phyloP scores from a whole-genome alignment of 2,888 invertebrate species.

The Andrena trimmerana region DNA sequence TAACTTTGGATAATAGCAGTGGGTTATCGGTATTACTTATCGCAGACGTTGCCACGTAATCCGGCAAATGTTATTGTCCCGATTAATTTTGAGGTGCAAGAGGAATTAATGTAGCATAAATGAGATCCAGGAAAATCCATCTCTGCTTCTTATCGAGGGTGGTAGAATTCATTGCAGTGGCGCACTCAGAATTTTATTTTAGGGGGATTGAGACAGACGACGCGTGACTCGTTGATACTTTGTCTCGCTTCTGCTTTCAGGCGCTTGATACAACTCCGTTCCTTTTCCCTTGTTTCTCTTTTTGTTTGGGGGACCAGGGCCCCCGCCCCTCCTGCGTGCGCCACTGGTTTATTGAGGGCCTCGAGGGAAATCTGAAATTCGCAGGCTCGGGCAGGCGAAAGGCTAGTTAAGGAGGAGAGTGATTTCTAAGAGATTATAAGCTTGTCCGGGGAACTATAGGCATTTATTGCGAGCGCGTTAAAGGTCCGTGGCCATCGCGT shows the following conservation, averaged over 20 bases:
- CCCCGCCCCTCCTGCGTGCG: too few relatives aligned
- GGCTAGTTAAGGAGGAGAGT: constrained; percentile 45
- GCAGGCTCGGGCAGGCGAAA: constrained; percentile 15
- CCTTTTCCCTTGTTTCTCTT: too few relatives aligned
- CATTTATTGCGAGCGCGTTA: constrained; percentile 61
- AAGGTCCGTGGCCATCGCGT: constrained; percentile 68
- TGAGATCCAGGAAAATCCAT: background rate
- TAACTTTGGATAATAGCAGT: background rate
- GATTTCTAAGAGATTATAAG: constrained; percentile 54
- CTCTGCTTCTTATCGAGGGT: background rate
- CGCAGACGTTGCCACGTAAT: background rate
- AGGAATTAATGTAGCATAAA: background rate
- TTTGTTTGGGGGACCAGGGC: too few relatives aligned
- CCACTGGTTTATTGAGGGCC: too few relatives aligned
- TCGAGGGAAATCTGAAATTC: constrained; percentile 29
- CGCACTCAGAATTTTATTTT: too few relatives aligned
- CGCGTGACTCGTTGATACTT: too few relatives aligned
- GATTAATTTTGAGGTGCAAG: background rate
- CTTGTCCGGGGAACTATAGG: constrained; percentile 58
- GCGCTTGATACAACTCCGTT: too few relatives aligned
- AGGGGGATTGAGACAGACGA: too few relatives aligned
- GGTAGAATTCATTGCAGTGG: too few relatives aligned
- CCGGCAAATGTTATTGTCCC: background rate
- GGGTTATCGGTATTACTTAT: background rate
- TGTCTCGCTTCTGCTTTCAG: too few relatives aligned